Evolutionary conservation across 2,888 invertebrate species (phyloP).

Genomic region (Petrolisthes manimaculis): DNA sequence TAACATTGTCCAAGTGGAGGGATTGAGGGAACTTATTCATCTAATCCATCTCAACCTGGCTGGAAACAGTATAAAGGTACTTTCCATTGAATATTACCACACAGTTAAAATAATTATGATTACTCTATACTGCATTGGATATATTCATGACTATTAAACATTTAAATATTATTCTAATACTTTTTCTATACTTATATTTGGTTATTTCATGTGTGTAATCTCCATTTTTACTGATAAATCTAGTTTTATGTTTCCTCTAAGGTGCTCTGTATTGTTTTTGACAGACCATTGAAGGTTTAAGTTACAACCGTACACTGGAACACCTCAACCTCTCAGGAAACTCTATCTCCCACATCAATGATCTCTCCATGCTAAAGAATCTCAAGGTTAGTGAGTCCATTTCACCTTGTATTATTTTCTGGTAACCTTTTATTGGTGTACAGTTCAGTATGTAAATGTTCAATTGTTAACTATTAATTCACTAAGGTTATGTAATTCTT

Average conservation of each 20-base stretch:
- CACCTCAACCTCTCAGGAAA: constrained; percentile 91
- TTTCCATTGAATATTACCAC: no score
- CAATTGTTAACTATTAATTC: no score
- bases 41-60: constrained; percentile 85
- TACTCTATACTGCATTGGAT: no score
- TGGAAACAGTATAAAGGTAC: constrained; percentile 88
- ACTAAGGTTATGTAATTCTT: no score
- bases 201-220: not conserved
- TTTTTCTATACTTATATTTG: not conserved
- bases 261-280: not conserved
- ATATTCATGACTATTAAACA: no score
- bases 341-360: constrained; percentile 85
- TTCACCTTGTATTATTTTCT: no score
- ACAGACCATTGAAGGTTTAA: constrained; percentile 84
- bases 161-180: not conserved
- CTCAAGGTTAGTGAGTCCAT: constrained; percentile 78
- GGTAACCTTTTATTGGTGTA: not conserved
- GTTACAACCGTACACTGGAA: constrained; percentile 84
- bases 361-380: constrained; percentile 84
- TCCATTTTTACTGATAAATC: not conserved
- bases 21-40: constrained; percentile 85
- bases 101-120: no score
- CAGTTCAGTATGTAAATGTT: not conserved
- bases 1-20: constrained; percentile 89
- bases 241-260: not conserved